These are phyloP conservation scores for Dasyurus viverrinus DNA, from an alignment of 2,113 vertebrate genomes.

Conservation along the genomic window DNA sequence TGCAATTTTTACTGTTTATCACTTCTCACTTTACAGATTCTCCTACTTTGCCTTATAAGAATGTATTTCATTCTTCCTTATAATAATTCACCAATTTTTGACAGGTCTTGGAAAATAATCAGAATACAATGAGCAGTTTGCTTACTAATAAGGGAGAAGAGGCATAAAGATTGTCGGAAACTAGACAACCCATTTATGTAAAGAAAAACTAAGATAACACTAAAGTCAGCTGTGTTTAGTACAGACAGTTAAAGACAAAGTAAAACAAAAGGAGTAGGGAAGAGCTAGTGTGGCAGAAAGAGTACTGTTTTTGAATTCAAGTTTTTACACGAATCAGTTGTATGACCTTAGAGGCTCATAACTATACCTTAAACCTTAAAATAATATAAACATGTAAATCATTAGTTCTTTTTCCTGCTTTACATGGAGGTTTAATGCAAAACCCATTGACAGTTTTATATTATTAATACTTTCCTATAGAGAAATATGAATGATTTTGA, in stretches of 20 bases:
- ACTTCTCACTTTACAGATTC: background rate
- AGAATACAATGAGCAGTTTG: background rate
- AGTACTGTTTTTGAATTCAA: background rate
- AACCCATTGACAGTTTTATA: background rate
- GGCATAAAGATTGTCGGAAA: background rate
- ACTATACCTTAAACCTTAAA: background rate
- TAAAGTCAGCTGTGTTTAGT: background rate
- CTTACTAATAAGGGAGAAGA: background rate
- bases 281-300: background rate
- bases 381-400: background rate
- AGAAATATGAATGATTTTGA: conserved; percentile 36
- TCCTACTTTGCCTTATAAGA: background rate
- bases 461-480: background rate
- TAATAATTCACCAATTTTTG: background rate
- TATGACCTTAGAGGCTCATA: background rate
- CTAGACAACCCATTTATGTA: background rate
- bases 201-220: background rate
- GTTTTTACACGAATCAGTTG: background rate
- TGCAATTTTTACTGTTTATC: background rate
- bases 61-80: background rate
- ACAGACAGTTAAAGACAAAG: background rate
- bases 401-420: background rate
- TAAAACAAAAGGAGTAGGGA: background rate
- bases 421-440: background rate
- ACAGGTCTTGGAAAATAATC: background rate